phyloP scores from a whole-genome alignment of 2,888 invertebrate species.

The Lordiphosa andalusiaca region DNA sequence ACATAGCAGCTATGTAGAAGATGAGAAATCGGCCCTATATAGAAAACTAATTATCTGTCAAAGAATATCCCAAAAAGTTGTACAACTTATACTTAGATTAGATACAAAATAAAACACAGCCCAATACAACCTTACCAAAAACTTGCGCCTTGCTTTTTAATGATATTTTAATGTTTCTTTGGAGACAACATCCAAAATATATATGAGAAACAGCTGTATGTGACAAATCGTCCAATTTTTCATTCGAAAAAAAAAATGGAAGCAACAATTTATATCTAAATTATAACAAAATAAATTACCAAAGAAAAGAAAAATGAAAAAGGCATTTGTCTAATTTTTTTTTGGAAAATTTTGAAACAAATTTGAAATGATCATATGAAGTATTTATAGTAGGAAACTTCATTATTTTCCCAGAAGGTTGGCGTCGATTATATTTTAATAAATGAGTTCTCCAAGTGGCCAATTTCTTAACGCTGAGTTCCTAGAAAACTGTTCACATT shows the following conservation, averaged over 20 bases:
- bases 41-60: too few relatives aligned
- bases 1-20: too few relatives aligned
- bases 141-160: too few relatives aligned
- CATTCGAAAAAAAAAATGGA: conserved; percentile 4
- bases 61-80: too few relatives aligned
- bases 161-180: too few relatives aligned
- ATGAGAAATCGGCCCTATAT: too few relatives aligned
- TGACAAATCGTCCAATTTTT: conserved; percentile 7
- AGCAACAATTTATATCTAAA: neutral
- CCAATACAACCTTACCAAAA: too few relatives aligned
- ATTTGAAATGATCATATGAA: neutral
- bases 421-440: neutral
- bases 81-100: too few relatives aligned
- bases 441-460: neutral
- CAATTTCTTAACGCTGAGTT: neutral
- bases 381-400: neutral
- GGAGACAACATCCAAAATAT: too few relatives aligned
- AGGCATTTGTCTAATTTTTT: neutral
- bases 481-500: conserved; percentile 15
- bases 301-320: conserved; percentile 2
- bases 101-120: too few relatives aligned
- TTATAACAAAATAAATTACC: conserved; percentile 1
- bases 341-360: neutral
- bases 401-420: neutral
- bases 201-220: conserved; percentile 2